A percentile compares a stretch with the other conserved stretches of the same genome.
Evolutionary conservation across 1,140 invertebrate species (phyloP).

Genomic region (Drosophila tropicalis): DNA sequence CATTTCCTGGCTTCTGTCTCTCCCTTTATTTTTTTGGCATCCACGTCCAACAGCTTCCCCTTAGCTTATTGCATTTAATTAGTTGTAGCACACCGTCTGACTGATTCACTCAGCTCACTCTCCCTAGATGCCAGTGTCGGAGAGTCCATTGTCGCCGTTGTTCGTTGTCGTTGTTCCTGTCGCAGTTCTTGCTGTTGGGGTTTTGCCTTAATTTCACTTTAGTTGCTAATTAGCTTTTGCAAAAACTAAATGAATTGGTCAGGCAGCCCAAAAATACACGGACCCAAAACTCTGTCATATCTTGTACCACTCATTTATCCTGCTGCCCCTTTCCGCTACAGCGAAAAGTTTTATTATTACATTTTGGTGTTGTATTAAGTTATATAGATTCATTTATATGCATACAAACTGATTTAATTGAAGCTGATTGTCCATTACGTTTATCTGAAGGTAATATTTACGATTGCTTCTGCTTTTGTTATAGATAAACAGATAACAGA

Average conservation of each 20-base stretch:
- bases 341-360: conserved; percentile 12
- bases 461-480: neutral
- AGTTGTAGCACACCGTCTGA: conserved; percentile 72
- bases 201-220: conserved; percentile 81
- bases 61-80: conserved; percentile 82
- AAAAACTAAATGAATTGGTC: conserved; percentile 74
- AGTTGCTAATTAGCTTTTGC: conserved; percentile 78
- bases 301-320: neutral
- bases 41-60: conserved; percentile 55
- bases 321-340: neutral
- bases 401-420: conserved; percentile 12
- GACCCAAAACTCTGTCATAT: conserved; percentile 6
- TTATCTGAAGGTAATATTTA: neutral
- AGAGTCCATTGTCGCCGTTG: conserved; percentile 61
- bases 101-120: neutral
- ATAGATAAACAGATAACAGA: neutral
- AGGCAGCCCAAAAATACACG: conserved; percentile 30
- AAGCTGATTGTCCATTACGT: conserved; percentile 3
- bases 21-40: conserved; percentile 22
- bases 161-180: conserved; percentile 26
- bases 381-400: conserved; percentile 6
- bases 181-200: conserved; percentile 20
- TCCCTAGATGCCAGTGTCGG: conserved; percentile 9
- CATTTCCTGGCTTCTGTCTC: conserved; percentile 26
- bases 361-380: conserved; percentile 4